phyloP scores from a whole-genome alignment of 2,888 invertebrate genomes.

The Cheilosia vulpina region DNA sequence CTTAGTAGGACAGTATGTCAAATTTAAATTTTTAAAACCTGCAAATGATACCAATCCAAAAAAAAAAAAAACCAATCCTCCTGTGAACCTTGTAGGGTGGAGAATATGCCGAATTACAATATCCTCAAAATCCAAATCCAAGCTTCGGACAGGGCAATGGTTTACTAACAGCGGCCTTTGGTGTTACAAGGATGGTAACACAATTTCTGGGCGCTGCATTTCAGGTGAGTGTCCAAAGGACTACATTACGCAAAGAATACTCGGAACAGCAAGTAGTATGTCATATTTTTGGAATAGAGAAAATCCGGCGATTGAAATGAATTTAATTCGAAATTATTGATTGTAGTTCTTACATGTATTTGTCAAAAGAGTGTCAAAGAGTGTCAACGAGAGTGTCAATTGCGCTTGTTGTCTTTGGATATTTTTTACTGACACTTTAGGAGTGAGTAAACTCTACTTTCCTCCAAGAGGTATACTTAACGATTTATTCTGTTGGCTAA shows the following conservation, averaged over 20 bases:
- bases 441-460: no score
- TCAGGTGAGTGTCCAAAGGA: slow-evolving; percentile 85
- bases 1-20: slow-evolving; percentile 8
- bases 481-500: no score
- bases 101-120: slow-evolving; percentile 71
- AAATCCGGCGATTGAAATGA: slow-evolving; percentile 16
- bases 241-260: slow-evolving; percentile 15
- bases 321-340: no score
- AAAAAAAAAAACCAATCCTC: slow-evolving; percentile 57
- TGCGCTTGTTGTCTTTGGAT: no score
- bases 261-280: slow-evolving; percentile 13
- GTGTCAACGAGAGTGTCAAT: no score
- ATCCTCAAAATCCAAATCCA: slow-evolving; percentile 64
- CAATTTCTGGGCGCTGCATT: slow-evolving; percentile 91
- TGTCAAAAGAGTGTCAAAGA: no score
- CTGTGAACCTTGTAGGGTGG: slow-evolving; percentile 74
- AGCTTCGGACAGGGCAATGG: slow-evolving; percentile 75
- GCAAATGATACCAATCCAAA: slow-evolving; percentile 48
- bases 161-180: slow-evolving; percentile 89
- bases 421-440: no score
- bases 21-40: slow-evolving; percentile 32
- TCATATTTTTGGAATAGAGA: not conserved
- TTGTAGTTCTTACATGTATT: no score
- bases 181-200: slow-evolving; percentile 90
- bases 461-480: no score